phyloP scores from a whole-genome alignment of 1,140 invertebrate genomes.

The Fopius arisanus region DNA sequence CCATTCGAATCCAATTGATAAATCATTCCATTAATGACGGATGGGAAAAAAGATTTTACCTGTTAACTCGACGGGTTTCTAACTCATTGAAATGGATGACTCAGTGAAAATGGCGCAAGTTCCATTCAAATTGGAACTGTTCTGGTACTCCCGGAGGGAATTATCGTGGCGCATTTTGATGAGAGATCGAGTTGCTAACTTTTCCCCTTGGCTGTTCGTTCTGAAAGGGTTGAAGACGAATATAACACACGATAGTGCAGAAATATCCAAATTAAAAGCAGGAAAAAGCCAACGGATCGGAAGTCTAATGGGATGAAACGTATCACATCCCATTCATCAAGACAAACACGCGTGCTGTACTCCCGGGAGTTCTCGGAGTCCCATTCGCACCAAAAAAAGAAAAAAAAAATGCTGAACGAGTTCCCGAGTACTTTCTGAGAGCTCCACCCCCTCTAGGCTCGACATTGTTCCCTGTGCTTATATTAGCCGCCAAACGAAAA shows the following conservation, averaged over 20 bases:
- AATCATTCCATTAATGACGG: too few species aligned
- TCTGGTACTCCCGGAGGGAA: too few species aligned
- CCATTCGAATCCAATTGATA: too few species aligned
- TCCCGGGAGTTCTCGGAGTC: neutral
- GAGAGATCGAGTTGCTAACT: neutral
- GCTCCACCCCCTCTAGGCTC: conserved; percentile 20
- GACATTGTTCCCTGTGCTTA: conserved; percentile 23
- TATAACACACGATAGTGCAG: neutral
- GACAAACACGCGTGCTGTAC: neutral
- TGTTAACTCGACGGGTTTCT: too few species aligned
- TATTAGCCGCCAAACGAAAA: conserved; percentile 5
- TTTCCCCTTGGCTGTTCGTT: neutral
- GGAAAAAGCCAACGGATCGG: neutral
- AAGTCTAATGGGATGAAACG: conserved; percentile 10
- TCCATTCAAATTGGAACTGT: too few species aligned
- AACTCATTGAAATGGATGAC: too few species aligned
- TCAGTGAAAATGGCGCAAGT: too few species aligned
- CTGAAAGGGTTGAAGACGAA: neutral
- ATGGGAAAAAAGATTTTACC: too few species aligned
- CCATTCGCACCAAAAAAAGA: neutral
- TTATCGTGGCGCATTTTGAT: too few species aligned
- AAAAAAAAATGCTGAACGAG: neutral
- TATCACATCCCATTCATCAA: conserved; percentile 28
- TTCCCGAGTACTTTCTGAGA: conserved; percentile 8
- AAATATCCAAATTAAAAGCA: neutral